phyloP scores from a whole-genome alignment of 2,113 vertebrate genomes.

The Thunnus maccoyii region DNA sequence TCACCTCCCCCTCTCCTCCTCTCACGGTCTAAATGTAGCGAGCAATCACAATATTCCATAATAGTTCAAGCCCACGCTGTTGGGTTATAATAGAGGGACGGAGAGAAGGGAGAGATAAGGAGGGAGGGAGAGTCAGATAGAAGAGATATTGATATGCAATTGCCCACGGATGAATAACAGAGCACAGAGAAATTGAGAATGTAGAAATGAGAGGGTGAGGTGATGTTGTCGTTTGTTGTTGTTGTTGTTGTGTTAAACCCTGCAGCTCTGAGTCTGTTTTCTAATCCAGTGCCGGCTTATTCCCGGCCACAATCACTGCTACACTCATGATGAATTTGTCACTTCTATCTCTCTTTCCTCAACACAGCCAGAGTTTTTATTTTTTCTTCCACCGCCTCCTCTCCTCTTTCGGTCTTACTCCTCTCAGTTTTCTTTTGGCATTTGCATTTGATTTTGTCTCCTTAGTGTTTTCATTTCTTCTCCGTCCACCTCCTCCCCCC shows the following conservation, averaged over 20 bases:
- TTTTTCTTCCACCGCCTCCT: background rate
- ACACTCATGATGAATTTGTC: constrained; percentile 58
- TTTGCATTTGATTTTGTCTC: too few species aligned
- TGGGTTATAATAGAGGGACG: constrained; percentile 21
- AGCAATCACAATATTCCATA: constrained; percentile 53
- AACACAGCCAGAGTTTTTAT: background rate
- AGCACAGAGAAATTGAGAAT: background rate
- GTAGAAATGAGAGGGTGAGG: constrained; percentile 6
- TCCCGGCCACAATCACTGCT: constrained; percentile 24
- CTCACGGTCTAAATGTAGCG: constrained; percentile 57
- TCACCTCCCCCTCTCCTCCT: constrained; percentile 55
- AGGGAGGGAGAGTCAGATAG: background rate
- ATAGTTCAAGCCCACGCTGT: constrained; percentile 52
- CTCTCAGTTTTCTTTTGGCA: too few species aligned
- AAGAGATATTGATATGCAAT: constrained; percentile 26
- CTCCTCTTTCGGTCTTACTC: too few species aligned
- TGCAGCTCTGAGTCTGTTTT: constrained; percentile 29
- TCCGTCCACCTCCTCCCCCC: too few species aligned
- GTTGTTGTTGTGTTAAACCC: constrained; percentile 43
- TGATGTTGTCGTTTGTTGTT: constrained; percentile 29
- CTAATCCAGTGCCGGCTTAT: constrained; percentile 34
- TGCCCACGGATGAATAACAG: constrained; percentile 36
- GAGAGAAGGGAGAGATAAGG: background rate
- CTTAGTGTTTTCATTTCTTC: too few species aligned
- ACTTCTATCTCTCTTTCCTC: background rate